Evolutionary conservation across 2,888 invertebrate species (phyloP).

Genomic region (Dione juno): DNA sequence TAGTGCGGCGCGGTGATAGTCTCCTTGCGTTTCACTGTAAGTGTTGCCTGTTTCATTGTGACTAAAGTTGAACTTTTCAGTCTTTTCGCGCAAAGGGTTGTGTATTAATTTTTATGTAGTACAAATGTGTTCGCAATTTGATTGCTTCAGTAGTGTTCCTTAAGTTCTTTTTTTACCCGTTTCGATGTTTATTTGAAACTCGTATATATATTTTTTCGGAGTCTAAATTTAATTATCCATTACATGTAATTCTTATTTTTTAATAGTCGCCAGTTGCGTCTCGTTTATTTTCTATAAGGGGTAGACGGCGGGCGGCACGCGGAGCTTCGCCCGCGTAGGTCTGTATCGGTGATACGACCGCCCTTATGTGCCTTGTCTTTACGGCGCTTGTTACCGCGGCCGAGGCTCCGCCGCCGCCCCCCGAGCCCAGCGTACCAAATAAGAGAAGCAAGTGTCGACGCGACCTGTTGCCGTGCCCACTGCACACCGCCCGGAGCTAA

Average conservation of each 20-base stretch:
- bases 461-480: constrained; percentile 16
- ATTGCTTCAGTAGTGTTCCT: constrained; percentile 83
- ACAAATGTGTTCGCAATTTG: constrained; percentile 84
- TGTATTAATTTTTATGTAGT: constrained; percentile 84
- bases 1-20: constrained; percentile 25
- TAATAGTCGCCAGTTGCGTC: constrained; percentile 59
- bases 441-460: constrained; percentile 60
- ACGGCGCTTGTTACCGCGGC: constrained; percentile 38
- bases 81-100: constrained; percentile 84
- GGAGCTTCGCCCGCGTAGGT: constrained; percentile 31
- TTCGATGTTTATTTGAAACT: constrained; percentile 78
- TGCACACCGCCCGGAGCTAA: too few species aligned
- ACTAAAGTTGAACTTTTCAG: constrained; percentile 81
- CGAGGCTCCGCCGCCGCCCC: constrained; percentile 35
- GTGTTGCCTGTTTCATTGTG: constrained; percentile 60
- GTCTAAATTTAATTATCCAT: constrained; percentile 48
- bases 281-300: constrained; percentile 29
- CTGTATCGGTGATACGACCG: constrained; percentile 23
- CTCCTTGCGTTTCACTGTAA: constrained; percentile 41
- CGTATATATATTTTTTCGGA: constrained; percentile 63
- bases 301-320: constrained; percentile 1
- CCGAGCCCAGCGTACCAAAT: constrained; percentile 72
- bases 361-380: constrained; percentile 43
- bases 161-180: constrained; percentile 73
- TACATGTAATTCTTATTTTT: constrained; percentile 50